These are phyloP conservation scores for Syngnathus scovelli DNA, from an alignment of 2,113 vertebrate genomes.

Conservation along the genomic window DNA sequence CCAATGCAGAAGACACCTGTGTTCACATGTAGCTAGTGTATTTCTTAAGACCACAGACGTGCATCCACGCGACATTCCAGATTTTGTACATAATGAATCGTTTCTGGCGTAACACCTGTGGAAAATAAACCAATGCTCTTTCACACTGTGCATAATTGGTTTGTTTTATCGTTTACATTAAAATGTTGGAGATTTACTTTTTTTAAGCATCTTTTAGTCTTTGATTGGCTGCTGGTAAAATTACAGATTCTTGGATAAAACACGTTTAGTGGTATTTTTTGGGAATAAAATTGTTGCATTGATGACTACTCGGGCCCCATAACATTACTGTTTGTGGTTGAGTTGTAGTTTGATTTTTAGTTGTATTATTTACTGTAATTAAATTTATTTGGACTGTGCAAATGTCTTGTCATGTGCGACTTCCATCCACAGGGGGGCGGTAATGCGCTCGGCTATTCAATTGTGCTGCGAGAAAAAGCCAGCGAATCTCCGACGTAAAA, in stretches of 20 bases:
- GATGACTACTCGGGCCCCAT: too few relatives aligned
- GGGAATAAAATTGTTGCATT: too few relatives aligned
- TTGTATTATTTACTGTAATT: too few relatives aligned
- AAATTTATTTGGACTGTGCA: too few relatives aligned
- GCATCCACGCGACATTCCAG: slow-evolving; percentile 90
- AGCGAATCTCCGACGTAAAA: background rate
- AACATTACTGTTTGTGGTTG: too few relatives aligned
- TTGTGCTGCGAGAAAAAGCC: slow-evolving; percentile 18
- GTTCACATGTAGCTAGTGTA: slow-evolving; percentile 71
- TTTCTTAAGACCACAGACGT: slow-evolving; percentile 74
- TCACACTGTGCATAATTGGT: slow-evolving; percentile 52
- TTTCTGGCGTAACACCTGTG: slow-evolving; percentile 84
- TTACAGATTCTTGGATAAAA: too few relatives aligned
- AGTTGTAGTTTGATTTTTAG: too few relatives aligned
- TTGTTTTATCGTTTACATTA: background rate
- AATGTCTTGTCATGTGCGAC: too few relatives aligned
- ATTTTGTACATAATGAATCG: slow-evolving; percentile 89
- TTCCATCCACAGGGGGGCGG: slow-evolving; percentile 21
- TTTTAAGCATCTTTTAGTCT: too few relatives aligned
- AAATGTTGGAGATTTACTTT: background rate
- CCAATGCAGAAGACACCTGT: slow-evolving; percentile 69
- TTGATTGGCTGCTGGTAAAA: too few relatives aligned
- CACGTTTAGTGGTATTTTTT: too few relatives aligned
- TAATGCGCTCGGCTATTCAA: background rate
- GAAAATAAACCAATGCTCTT: slow-evolving; percentile 91